Conservation (phyloP, 2,888 invertebrate species). For the Copidosoma aretas region DNA sequence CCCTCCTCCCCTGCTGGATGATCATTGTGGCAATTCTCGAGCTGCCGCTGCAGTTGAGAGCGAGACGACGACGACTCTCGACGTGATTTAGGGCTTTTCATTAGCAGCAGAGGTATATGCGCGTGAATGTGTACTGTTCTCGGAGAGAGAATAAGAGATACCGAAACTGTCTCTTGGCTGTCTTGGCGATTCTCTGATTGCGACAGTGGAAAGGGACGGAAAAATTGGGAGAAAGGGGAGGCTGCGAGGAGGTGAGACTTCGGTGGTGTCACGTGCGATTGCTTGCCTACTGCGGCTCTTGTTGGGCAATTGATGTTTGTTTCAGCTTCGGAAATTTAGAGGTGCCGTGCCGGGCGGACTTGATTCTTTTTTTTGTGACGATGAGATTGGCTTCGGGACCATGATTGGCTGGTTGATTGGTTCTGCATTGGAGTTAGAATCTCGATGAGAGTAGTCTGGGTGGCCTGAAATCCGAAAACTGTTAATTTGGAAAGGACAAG, state of each 20-base stretch:
- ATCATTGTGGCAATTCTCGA: constrained; percentile 19
- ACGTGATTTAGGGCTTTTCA: constrained; percentile 38
- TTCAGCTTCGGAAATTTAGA: constrained; percentile 11
- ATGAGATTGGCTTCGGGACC: too few species aligned
- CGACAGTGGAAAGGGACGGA: constrained; percentile 17
- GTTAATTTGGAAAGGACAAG: too few species aligned
- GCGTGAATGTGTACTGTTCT: too few species aligned
- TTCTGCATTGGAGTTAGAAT: too few species aligned
- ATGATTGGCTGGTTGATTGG: too few species aligned
- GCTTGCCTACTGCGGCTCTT: neutral
- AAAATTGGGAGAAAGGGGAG: too few species aligned
- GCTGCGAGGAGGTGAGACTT: too few species aligned
- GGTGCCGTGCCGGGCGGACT: neutral
- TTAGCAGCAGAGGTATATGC: constrained; percentile 11
- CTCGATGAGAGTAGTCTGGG: too few species aligned
- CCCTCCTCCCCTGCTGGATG: neutral
- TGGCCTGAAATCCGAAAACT: too few species aligned
- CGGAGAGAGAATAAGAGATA: too few species aligned
- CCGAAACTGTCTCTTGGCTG: too few species aligned
- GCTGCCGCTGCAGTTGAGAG: neutral
- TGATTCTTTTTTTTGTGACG: too few species aligned
- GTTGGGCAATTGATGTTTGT: constrained; percentile 24
- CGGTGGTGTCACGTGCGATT: constrained; percentile 23
- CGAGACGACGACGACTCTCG: neutral
- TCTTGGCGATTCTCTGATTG: constrained; percentile 11